Conservation (phyloP, 2,113 vertebrate genomes). For the Delphinus delphis region DNA sequence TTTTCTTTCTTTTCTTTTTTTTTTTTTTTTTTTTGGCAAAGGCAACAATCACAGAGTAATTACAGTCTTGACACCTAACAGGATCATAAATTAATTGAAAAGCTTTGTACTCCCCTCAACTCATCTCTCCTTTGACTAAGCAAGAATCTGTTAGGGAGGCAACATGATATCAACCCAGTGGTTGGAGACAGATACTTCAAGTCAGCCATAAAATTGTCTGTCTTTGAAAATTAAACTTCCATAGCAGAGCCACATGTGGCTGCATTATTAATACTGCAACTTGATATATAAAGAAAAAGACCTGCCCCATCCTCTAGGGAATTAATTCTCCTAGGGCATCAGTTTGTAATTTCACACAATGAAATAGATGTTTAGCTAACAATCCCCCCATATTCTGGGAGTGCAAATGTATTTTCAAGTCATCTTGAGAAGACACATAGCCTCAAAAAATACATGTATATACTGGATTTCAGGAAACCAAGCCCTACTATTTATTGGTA, state of each 20-base stretch:
- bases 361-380: not conserved
- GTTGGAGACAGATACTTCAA: constrained; percentile 34
- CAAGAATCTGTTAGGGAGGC: not conserved
- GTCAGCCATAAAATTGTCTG: constrained; percentile 56
- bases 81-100: constrained; percentile 56
- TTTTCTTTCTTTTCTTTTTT: not conserved
- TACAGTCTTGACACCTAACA: constrained; percentile 47
- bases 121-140: constrained; percentile 50
- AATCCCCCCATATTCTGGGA: not conserved
- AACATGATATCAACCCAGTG: not conserved
- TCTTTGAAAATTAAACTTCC: constrained; percentile 66
- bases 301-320: not conserved
- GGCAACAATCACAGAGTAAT: constrained; percentile 29
- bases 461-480: not conserved
- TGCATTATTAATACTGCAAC: constrained; percentile 43
- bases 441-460: constrained; percentile 1
- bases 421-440: not conserved
- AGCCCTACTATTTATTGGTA: not conserved
- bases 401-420: not conserved
- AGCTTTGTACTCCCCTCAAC: constrained; percentile 46
- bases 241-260: not conserved
- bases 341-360: not conserved
- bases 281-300: not conserved
- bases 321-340: not conserved
- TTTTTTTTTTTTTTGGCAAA: not conserved